phyloP scores from a whole-genome alignment of 1,140 invertebrate genomes.

The Cataglyphis hispanica region DNA sequence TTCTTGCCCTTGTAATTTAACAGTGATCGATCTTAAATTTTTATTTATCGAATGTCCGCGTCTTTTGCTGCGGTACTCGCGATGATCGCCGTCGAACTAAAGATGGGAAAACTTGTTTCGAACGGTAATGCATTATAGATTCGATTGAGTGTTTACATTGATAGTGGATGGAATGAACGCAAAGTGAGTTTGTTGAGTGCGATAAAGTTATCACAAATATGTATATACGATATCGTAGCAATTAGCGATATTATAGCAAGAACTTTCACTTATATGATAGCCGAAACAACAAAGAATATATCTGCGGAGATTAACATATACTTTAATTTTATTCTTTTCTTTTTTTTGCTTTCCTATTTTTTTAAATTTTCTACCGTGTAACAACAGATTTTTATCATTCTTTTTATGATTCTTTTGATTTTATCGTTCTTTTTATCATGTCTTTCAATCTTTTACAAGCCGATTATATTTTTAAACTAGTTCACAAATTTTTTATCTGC shows the following conservation, averaged over 20 bases:
- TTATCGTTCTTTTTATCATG: not conserved
- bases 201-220: not conserved
- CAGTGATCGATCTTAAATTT: not conserved
- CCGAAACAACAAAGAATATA: not conserved
- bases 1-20: not conserved
- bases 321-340: not conserved
- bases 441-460: slow-evolving; percentile 12
- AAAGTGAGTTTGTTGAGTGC: not conserved
- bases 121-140: not conserved
- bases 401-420: no score
- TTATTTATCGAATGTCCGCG: not conserved
- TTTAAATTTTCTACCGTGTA: not conserved
- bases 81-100: not conserved
- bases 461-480: slow-evolving; percentile 4
- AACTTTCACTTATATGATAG: not conserved
- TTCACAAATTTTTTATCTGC: not conserved
- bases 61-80: not conserved
- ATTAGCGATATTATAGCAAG: no score
- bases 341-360: not conserved
- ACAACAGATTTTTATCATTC: not conserved
- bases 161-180: not conserved
- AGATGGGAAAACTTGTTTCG: not conserved
- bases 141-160: not conserved
- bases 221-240: not conserved
- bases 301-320: no score